Evolutionary conservation across 2,797 vertebrate species (phyloP), one percentile per base, ranked within the genome.

Genomic region (Pogonophryne albipinna): DNA sequence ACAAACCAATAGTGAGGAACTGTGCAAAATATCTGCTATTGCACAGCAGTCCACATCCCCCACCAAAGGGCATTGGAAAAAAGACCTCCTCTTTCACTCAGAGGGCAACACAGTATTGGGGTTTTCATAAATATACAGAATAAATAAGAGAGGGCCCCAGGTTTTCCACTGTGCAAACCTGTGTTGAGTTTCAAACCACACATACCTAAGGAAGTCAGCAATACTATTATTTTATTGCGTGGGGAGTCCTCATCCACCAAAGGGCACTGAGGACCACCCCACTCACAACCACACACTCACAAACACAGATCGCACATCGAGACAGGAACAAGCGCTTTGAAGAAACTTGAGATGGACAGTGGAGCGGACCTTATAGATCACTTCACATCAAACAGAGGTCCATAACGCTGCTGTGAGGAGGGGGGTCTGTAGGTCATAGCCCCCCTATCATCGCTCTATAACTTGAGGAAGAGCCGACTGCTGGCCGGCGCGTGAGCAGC

Each of bases 131-230:
- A 87, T 87, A 87, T 86, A 90, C 78, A 89, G 83, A 91, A 86
- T 78, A 88, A 90, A 93, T 92, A 90, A 81, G 74, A 81, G 64
- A 56, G 80, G 84, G 76, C 84, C 85, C 75, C 83, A 64, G 70
- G 76, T 87, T 89, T 91, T 90, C 86, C 86, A 91, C 83, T 79
- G 81, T 79, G 85, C 80, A 83, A 91, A 92, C 89, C 87, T 92
- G 90, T 90, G 89, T 91, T 93, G 89, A 87, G 87, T 94, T 95
- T 94, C 90, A 93, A 93, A 93, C 93, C 91, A 92, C 92, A 94
- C 92, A 87, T 92, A 90, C 87, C 89, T 86, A 84, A 88, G 88
- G 87, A 93, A 91, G 91, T 93, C 90, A 89, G 90, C 88, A 92
- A 92, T 92, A 88, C 82, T 65, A 78, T 82, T 88, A 80, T 91